A percentile compares a stretch with the other conserved stretches of the same genome.
These are phyloP conservation scores for Gymnobelideus leadbeateri DNA, from an alignment of 2,113 vertebrate genomes.

Conservation along the genomic window DNA sequence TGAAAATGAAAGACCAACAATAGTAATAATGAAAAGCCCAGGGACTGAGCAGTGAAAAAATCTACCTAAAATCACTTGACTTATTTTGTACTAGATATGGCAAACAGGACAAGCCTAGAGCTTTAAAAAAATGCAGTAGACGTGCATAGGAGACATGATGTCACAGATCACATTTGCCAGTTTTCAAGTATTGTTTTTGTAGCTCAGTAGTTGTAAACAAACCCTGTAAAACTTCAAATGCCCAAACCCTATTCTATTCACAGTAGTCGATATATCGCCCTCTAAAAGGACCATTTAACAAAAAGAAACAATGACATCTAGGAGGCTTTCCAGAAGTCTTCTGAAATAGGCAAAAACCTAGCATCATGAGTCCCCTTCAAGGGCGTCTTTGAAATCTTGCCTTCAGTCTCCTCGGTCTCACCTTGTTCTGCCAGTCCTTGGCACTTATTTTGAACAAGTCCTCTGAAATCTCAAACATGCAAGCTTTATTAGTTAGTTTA, in stretches of 20 bases:
- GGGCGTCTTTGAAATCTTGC: neutral
- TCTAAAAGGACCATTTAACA: neutral
- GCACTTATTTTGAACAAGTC: conserved; percentile 46
- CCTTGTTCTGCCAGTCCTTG: neutral
- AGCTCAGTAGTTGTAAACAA: conserved; percentile 46
- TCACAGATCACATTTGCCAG: neutral
- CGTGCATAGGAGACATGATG: conserved; percentile 31
- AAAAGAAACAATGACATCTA: conserved; percentile 51
- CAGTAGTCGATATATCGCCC: conserved; percentile 21
- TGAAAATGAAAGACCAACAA: no score
- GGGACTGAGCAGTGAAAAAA: neutral
- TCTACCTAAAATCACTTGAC: neutral
- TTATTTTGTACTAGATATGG: conserved; percentile 13
- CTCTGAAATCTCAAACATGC: conserved; percentile 48
- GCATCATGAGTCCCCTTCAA: conserved; percentile 7
- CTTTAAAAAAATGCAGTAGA: neutral
- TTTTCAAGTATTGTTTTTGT: conserved; percentile 34
- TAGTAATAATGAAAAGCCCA: no score
- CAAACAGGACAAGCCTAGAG: conserved; percentile 20
- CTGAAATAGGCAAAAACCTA: conserved; percentile 35
- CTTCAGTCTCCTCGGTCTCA: neutral
- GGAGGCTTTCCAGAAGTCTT: conserved; percentile 48
- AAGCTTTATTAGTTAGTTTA: conserved; percentile 40
- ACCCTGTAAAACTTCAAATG: conserved; percentile 45
- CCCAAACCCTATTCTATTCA: conserved; percentile 44